A percentile compares a stretch with the other conserved stretches of the same genome.
Evolutionary conservation across 2,113 vertebrate genomes (phyloP).

Genomic region (Podarcis cretensis): DNA sequence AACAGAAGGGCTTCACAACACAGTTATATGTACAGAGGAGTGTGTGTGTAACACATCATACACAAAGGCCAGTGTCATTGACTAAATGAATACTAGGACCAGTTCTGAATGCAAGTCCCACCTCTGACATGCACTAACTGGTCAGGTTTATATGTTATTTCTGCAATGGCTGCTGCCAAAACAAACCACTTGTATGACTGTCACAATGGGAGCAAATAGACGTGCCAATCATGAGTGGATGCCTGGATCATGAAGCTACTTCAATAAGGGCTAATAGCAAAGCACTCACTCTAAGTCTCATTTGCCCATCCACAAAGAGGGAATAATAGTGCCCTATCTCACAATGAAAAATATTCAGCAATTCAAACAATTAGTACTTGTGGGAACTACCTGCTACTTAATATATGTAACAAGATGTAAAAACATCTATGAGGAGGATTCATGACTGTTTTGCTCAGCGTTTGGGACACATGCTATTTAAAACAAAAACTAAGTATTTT

Average conservation of each 20-base stretch:
- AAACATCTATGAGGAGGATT: too few species aligned
- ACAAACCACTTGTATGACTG: background rate
- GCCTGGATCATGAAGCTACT: background rate
- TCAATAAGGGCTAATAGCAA: background rate
- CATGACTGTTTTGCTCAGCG: too few species aligned
- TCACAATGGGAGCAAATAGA: background rate
- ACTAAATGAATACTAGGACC: background rate
- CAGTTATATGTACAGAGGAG: background rate
- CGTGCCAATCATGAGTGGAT: background rate
- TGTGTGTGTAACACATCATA: too few species aligned
- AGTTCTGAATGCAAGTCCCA: background rate
- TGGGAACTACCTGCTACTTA: too few species aligned
- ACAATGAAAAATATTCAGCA: background rate
- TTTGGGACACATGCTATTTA: too few species aligned
- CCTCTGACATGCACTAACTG: background rate
- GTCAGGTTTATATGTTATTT: background rate
- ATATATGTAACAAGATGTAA: too few species aligned
- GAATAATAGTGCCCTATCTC: background rate
- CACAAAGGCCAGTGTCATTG: too few species aligned
- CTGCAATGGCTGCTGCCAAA: background rate
- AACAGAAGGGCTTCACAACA: background rate
- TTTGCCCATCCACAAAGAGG: background rate
- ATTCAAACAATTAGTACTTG: background rate
- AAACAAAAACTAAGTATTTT: background rate
- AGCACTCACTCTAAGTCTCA: background rate